These are phyloP conservation scores for Burhinus oedicnemus DNA, from an alignment of 2,113 vertebrate genomes.

Conservation along the genomic window DNA sequence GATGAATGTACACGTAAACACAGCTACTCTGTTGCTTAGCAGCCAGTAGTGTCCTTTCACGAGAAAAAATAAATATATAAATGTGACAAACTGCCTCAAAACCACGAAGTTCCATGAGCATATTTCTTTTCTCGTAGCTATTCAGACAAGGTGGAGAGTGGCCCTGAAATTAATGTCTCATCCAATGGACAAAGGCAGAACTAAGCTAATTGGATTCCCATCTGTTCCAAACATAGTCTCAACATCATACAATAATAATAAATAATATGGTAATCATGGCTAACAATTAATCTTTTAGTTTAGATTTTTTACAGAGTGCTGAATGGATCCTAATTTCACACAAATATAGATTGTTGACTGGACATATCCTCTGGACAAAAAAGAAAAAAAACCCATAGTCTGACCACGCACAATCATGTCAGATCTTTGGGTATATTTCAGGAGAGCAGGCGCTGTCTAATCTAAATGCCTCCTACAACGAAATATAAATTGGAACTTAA, in stretches of 20 bases:
- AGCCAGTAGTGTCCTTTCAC: constrained; percentile 56
- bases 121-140: background rate
- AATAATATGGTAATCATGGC: constrained; percentile 42
- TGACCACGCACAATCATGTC: background rate
- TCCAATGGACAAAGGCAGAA: constrained; percentile 60
- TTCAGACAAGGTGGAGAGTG: constrained; percentile 46
- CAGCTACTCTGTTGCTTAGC: constrained; percentile 69
- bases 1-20: constrained; percentile 14
- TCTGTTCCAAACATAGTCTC: constrained; percentile 67
- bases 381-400: background rate
- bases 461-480: background rate
- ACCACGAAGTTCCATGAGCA: background rate
- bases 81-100: constrained; percentile 30
- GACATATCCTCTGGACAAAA: background rate
- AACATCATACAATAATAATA: constrained; percentile 48
- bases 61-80: constrained; percentile 20
- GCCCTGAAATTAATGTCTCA: constrained; percentile 68
- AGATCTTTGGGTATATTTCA: background rate
- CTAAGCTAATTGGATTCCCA: constrained; percentile 70
- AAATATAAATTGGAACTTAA: background rate
- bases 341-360: background rate
- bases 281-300: constrained; percentile 50
- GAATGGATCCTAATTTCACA: background rate
- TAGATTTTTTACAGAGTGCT: background rate
- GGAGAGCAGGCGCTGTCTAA: background rate